A percentile compares a stretch with the other conserved stretches of the same genome.
Evolutionary conservation across 2,888 invertebrate genomes (phyloP).

Genomic region (Charanyca ferruginea): DNA sequence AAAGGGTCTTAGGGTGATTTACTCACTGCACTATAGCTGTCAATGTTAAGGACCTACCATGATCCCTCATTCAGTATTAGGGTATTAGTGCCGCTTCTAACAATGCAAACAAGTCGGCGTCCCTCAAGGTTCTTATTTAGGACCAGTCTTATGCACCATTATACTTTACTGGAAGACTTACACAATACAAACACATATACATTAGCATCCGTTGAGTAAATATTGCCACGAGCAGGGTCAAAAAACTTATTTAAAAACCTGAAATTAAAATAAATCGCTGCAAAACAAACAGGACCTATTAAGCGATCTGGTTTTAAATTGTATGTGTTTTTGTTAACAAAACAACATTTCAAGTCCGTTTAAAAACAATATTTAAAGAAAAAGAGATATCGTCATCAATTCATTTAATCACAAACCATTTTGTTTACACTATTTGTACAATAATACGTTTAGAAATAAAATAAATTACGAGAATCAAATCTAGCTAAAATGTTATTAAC

Average conservation of each 20-base stretch:
- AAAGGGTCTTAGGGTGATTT: not conserved
- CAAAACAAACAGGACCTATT: not conserved
- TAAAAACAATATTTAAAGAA: not conserved
- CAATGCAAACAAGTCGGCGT: slow-evolving; percentile 9
- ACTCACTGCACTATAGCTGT: not conserved
- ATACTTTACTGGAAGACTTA: not conserved
- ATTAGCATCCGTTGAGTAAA: not conserved
- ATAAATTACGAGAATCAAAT: slow-evolving; percentile 61
- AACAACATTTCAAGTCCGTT: not conserved
- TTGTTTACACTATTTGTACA: slow-evolving; percentile 65
- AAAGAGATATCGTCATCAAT: slow-evolving; percentile 47
- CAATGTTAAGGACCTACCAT: not conserved
- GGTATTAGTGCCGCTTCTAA: not conserved
- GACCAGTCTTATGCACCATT: not conserved
- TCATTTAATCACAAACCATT: slow-evolving; percentile 72
- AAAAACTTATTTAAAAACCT: not conserved
- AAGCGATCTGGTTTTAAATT: not conserved
- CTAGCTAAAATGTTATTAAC: slow-evolving; percentile 32
- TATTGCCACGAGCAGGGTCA: not conserved
- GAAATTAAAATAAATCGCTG: not conserved
- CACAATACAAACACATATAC: not conserved
- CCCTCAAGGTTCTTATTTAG: slow-evolving; percentile 19
- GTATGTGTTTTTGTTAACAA: not conserved
- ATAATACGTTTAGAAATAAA: slow-evolving; percentile 58
- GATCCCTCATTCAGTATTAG: not conserved